Evolutionary conservation across 2,113 vertebrate species (phyloP), one percentile per base, ranked within the genome.

Genomic region (Oreochromis tanganicae): DNA sequence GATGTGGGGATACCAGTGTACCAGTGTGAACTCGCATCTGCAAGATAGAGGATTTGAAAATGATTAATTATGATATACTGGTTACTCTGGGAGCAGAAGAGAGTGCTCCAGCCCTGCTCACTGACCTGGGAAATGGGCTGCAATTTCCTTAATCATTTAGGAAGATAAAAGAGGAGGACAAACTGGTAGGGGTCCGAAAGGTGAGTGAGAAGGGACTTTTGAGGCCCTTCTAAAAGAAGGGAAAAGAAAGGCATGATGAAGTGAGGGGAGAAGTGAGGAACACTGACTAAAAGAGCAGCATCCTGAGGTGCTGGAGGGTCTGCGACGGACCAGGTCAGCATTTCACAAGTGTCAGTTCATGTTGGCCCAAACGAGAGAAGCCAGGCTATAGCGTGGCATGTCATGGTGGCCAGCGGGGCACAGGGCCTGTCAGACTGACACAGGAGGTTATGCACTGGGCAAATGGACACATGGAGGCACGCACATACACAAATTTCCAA

Each of bases 311-410:
- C 94, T 84, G 82, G 80, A 92, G 94, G 91, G 91, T 29, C 71
- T 75, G 85, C 85, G 89, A 94, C 59, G 21, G 27, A 93, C 94
- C 87, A 90, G 96, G 94, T 96, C 96, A 97, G 96, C 95, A 92
- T 95, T 96, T 95, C 91, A 93, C 81, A 91, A 84, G 88, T 95
- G 94, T 96, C 96, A 93, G 92, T 93, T 95, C 94, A 93, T 94
- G 87, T 95, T 82, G 89, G 91, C 88, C 91, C 94, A 91, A 89
- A 80, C 48, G 16, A 90, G 88, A 92, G 83, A 92, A 95, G 88
- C 21, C 68, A 89, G 93, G 87, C 84, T 17, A 82, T 90, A 94
- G 88, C 21, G 78, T 88, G 91, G 88, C 85, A 17, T 87, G 93
- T 87, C 91, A 89, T 80, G 84, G 87, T 92, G 92, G 88, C 93